Evolutionary conservation across 2,888 invertebrate species (phyloP).

Genomic region (Tetragonula carbonaria): DNA sequence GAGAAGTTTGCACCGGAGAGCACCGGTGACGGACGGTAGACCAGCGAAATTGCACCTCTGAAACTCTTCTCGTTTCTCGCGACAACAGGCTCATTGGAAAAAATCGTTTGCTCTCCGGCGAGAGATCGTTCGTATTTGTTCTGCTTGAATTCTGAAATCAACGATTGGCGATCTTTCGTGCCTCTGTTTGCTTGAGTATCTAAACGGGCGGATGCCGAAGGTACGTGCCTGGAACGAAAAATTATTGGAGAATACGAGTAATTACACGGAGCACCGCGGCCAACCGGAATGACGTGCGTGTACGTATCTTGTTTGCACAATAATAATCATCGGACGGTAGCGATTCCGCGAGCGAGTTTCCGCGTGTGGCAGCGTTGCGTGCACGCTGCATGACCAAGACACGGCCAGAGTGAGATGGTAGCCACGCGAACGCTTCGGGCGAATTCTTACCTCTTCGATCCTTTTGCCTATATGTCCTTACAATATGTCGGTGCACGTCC

Average conservation of each 20-base stretch:
- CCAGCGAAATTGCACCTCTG: conserved; percentile 72
- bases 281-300: conserved; percentile 10
- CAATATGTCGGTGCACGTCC: conserved; percentile 34
- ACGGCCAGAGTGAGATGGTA: conserved; percentile 63
- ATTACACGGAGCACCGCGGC: conserved; percentile 33
- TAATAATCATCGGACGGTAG: conserved; percentile 47
- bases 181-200: neutral
- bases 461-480: conserved; percentile 52
- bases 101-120: conserved; percentile 20
- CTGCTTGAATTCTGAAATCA: neutral
- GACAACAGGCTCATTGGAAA: conserved; percentile 12
- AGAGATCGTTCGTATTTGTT: neutral
- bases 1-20: conserved; percentile 28
- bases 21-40: conserved; percentile 66
- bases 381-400: conserved; percentile 44
- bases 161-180: neutral
- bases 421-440: conserved; percentile 82
- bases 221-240: neutral
- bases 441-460: conserved; percentile 60
- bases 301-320: conserved; percentile 57
- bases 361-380: conserved; percentile 69
- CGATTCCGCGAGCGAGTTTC: conserved; percentile 49
- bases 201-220: neutral
- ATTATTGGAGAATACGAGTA: conserved; percentile 35
- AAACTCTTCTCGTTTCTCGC: conserved; percentile 31